Evolutionary conservation across 2,113 vertebrate species (phyloP).

Genomic region (Sapayoa aenigma): DNA sequence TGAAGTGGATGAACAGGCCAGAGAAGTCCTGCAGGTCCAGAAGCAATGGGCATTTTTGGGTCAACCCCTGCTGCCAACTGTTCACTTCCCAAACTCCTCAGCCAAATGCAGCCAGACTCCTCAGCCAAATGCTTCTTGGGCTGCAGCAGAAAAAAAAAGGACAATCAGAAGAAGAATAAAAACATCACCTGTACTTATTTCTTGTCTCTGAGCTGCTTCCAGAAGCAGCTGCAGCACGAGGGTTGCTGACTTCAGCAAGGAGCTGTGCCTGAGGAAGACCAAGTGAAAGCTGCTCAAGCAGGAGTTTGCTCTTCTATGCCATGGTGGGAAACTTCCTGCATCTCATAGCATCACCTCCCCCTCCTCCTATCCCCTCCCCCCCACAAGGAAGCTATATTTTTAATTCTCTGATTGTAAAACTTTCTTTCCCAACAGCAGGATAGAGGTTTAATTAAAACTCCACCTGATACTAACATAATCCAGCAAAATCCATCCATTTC

Average conservation of each 20-base stretch:
- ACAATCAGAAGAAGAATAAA: background rate
- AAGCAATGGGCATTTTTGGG: background rate
- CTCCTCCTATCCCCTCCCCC: background rate
- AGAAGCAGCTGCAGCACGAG: background rate
- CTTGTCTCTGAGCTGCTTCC: background rate
- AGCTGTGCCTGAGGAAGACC: background rate
- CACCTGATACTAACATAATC: constrained; percentile 24
- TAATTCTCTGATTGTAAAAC: background rate
- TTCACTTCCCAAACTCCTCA: background rate
- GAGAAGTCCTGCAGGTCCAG: background rate
- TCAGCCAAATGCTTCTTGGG: background rate
- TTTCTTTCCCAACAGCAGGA: background rate
- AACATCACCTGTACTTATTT: background rate
- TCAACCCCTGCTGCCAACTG: background rate
- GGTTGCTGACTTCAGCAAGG: background rate
- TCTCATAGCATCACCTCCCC: background rate
- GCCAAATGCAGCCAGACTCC: background rate
- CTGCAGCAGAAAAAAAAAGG: background rate
- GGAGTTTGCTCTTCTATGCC: background rate
- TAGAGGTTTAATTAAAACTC: constrained; percentile 32
- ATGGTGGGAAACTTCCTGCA: background rate
- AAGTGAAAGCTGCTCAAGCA: background rate
- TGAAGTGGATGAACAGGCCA: background rate
- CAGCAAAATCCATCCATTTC: constrained; percentile 20
- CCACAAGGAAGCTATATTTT: background rate